Percentiles rank a stretch among this genome's conserved stretches.
These are phyloP conservation scores for Chinchilla lanigera DNA, from an alignment of 2,113 vertebrate genomes.

Conservation along the genomic window DNA sequence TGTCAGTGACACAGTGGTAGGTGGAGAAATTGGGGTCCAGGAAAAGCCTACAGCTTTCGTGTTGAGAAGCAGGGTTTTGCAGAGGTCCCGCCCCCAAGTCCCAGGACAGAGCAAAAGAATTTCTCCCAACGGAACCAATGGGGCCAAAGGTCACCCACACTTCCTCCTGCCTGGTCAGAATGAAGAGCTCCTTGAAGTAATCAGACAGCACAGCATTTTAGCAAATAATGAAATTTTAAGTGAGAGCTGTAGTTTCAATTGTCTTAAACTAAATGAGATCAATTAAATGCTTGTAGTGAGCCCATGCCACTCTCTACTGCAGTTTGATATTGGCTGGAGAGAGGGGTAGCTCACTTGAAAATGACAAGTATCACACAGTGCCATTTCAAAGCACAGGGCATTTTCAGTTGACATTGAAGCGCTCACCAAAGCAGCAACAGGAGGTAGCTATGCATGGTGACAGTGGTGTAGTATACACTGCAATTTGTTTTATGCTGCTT, in stretches of 20 bases:
- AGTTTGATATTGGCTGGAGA: neutral
- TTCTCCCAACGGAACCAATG: neutral
- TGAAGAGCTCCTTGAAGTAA: neutral
- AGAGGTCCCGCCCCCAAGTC: neutral
- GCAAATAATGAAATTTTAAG: neutral
- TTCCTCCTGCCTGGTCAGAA: neutral
- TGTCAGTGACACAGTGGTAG: neutral
- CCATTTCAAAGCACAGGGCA: neutral
- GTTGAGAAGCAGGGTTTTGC: neutral
- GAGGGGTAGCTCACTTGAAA: neutral
- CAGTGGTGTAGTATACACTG: neutral
- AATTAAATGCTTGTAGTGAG: neutral
- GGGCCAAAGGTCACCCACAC: too few relatives aligned
- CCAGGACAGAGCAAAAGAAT: neutral
- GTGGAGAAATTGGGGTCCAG: neutral
- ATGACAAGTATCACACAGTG: neutral
- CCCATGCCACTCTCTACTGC: neutral
- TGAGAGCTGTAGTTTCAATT: neutral
- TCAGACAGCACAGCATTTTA: neutral
- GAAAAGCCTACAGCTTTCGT: neutral
- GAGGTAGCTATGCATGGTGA: neutral
- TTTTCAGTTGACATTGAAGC: neutral
- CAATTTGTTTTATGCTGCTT: neutral
- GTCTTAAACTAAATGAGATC: neutral
- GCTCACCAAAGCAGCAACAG: neutral